Evolutionary conservation across 2,113 vertebrate species (phyloP).

Genomic region (Oncorhynchus clarkii): DNA sequence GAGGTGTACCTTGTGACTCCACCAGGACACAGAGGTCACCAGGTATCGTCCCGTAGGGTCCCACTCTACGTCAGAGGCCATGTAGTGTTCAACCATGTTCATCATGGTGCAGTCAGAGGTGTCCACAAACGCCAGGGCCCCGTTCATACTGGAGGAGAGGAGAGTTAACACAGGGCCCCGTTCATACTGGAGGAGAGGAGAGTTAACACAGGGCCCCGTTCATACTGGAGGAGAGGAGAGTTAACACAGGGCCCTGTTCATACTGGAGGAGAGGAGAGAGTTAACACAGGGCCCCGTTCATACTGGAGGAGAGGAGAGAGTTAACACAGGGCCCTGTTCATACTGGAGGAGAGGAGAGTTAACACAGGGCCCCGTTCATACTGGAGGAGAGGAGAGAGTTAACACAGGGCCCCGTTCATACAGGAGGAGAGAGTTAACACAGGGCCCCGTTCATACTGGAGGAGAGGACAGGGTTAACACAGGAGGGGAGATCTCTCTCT

Average conservation of each 20-base stretch:
- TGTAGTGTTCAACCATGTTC: constrained; percentile 98
- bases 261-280: too few relatives aligned
- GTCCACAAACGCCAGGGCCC: constrained; percentile 92
- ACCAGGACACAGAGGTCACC: constrained; percentile 97
- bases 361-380: too few relatives aligned
- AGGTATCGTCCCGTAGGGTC: constrained; percentile 94
- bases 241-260: too few relatives aligned
- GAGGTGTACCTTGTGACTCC: constrained; percentile 91
- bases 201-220: not conserved
- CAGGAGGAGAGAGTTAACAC: not conserved
- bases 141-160: too few relatives aligned
- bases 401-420: too few relatives aligned
- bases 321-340: not conserved
- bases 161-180: constrained; percentile 69
- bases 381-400: too few relatives aligned
- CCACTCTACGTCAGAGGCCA: constrained; percentile 97
- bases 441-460: constrained; percentile 93
- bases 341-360: too few relatives aligned
- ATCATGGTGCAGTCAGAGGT: constrained; percentile 98
- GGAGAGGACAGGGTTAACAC: not conserved
- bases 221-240: too few relatives aligned
- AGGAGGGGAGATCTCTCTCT: not conserved
- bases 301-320: constrained; percentile 67
- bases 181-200: constrained; percentile 83
- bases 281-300: constrained; percentile 86